A percentile compares a stretch with the other conserved stretches of the same genome.
These are phyloP conservation scores for Sebastes kiyomatsui DNA, from an alignment of 2,797 vertebrate genomes.

Conservation along the genomic window DNA sequence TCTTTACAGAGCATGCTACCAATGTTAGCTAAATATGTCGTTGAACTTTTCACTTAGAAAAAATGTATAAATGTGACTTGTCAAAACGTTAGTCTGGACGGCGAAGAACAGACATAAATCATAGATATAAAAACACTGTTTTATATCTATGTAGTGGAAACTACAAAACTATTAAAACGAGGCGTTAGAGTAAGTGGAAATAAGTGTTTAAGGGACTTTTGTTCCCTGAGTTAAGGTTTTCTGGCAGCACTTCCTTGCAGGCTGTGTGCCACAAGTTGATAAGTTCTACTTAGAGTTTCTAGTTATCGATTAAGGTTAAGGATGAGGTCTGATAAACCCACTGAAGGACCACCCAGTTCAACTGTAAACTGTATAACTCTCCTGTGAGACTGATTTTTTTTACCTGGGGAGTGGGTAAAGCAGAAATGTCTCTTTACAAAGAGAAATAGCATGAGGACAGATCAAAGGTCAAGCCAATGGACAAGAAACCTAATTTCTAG, in stretches of 20 bases:
- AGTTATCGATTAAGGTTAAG: not conserved
- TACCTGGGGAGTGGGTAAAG: not conserved
- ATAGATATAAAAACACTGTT: too few species aligned
- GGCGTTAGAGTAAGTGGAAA: not conserved
- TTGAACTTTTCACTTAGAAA: too few species aligned
- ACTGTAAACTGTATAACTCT: not conserved
- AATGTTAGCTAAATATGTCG: too few species aligned
- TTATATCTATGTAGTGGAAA: too few species aligned
- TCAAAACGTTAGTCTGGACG: too few species aligned
- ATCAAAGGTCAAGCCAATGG: not conserved
- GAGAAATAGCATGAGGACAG: not conserved
- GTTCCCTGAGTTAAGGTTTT: not conserved
- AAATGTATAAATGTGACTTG: too few species aligned
- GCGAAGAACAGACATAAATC: too few species aligned
- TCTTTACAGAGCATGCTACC: too few species aligned
- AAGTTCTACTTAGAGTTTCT: not conserved
- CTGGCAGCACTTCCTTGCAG: not conserved
- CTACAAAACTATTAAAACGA: too few species aligned
- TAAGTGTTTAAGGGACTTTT: not conserved
- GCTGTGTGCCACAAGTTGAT: not conserved
- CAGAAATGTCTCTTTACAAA: not conserved
- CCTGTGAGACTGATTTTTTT: not conserved
- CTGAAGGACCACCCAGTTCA: not conserved
- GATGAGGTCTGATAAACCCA: not conserved
- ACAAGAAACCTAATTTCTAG: not conserved